Conservation (phyloP, 2,113 vertebrate species). For the Chamaetylas fuelleborni region DNA sequence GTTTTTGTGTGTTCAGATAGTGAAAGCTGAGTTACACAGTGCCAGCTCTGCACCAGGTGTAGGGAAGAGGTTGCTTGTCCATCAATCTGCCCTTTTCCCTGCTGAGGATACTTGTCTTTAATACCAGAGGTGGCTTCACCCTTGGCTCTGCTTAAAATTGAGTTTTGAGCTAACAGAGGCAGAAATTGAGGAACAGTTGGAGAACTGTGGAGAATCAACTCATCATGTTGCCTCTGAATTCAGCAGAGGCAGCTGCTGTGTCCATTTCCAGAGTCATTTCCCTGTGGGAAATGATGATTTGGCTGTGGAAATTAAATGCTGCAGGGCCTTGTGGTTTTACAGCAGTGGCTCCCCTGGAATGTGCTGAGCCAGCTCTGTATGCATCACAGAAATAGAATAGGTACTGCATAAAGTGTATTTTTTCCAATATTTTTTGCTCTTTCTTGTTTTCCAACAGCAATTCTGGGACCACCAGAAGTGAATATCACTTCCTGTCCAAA, state of each 20-base stretch:
- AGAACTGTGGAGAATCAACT: not conserved
- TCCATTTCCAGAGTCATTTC: not conserved
- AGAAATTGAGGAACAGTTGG: not conserved
- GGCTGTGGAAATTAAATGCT: not conserved
- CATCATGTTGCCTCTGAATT: not conserved
- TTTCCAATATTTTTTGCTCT: not conserved
- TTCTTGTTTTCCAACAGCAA: slow-evolving; percentile 21
- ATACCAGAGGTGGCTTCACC: not conserved
- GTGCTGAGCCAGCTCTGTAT: not conserved
- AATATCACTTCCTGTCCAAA: slow-evolving; percentile 13
- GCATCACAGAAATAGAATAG: not conserved
- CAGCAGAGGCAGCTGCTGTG: not conserved
- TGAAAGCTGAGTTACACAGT: not conserved
- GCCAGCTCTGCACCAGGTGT: not conserved
- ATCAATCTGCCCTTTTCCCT: not conserved
- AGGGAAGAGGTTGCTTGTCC: not conserved
- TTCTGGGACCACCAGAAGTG: slow-evolving; percentile 63
- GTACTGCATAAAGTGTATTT: not conserved
- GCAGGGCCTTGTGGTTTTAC: not conserved
- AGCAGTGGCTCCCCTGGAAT: not conserved
- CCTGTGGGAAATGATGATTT: not conserved
- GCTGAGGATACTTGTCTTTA: not conserved
- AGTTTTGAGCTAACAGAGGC: not conserved
- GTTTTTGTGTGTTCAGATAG: not conserved
- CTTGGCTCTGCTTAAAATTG: not conserved